Conservation (phyloP, 2,113 vertebrate species). For the Caloenas nicobarica region DNA sequence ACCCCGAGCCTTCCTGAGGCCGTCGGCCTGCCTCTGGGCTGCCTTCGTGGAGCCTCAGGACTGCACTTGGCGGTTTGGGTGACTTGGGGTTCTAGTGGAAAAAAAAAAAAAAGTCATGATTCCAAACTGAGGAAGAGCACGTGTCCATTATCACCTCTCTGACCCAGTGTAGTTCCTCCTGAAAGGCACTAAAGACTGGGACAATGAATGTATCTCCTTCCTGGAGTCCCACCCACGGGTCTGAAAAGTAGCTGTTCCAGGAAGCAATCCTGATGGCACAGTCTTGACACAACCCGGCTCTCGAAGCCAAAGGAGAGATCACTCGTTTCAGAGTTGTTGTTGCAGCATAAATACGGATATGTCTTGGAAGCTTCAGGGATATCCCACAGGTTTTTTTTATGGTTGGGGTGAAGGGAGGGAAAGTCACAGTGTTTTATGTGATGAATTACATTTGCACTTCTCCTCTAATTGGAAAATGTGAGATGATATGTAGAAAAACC, state of each 20-base stretch:
- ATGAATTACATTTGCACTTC: neutral
- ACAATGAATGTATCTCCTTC: rapidly evolving
- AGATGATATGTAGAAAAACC: neutral
- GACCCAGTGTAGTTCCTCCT: rapidly evolving
- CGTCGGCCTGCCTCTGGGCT: neutral
- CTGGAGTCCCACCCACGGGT: neutral
- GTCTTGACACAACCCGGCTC: neutral
- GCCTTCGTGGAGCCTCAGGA: rapidly evolving
- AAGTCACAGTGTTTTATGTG: neutral
- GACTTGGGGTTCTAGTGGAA: rapidly evolving
- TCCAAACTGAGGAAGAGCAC: neutral
- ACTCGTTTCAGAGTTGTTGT: neutral
- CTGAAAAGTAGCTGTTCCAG: neutral
- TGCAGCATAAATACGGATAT: neutral
- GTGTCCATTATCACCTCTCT: rapidly evolving
- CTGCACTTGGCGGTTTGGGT: neutral
- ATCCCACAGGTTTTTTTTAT: neutral
- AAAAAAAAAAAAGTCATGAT: no score
- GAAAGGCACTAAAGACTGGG: neutral
- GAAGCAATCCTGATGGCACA: neutral
- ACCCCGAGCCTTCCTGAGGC: neutral
- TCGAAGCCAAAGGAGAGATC: neutral
- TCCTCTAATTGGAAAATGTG: neutral
- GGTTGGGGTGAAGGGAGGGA: neutral
- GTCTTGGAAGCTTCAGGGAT: neutral